Evolutionary conservation across 1,140 invertebrate species (phyloP), one percentile per base, ranked within the genome.

Genomic region (Bombyx mori): DNA sequence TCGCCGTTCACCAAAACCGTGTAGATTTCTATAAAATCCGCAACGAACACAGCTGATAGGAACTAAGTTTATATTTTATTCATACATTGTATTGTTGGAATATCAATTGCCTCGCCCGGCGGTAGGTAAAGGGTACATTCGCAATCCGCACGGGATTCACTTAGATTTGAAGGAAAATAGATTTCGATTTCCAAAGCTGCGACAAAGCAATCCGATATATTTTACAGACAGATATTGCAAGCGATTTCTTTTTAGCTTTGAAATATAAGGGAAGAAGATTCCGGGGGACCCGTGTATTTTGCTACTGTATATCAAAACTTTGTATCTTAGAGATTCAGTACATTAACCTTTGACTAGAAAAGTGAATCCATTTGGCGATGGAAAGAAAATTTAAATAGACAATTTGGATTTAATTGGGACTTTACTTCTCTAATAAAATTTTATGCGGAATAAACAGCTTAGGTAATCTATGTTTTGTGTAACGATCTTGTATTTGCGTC

Each of bases 121-220:
- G 81, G 84, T 87, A 84, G 84, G 82, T 87, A 87, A 87, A 87
- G 84, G 84, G 84, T 87, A 87, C 82, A 78, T 82, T 85, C 85
- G 79, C 84, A 84, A 87, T 86, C 82, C 84, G 84, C 84, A 82
- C 82, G 84, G 84, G 84, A 87, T 87, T 87, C 84, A 84, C 84
- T 87, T 87, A 87, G 84, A 85, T 87, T 87, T 85, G 84, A 87
- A 85, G 84, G 84, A 85, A 87, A 85, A 87, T 87, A 87, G 82
- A 87, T 87, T 85, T 87, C 81, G 84, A 87, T 87, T 85, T 84
- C 74, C 75, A 85, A 83, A 87, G 82, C 84, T 85, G 80, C 84
- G 84, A 87, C 84, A 87, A 87, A 87, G 84, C 84, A 85, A 87
- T 87, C 83, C 80, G 84, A 87, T 85, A 87, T 87, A 87, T 87